These are phyloP conservation scores for Corythaixoides concolor DNA, from an alignment of 2,113 vertebrate genomes.

Conservation along the genomic window DNA sequence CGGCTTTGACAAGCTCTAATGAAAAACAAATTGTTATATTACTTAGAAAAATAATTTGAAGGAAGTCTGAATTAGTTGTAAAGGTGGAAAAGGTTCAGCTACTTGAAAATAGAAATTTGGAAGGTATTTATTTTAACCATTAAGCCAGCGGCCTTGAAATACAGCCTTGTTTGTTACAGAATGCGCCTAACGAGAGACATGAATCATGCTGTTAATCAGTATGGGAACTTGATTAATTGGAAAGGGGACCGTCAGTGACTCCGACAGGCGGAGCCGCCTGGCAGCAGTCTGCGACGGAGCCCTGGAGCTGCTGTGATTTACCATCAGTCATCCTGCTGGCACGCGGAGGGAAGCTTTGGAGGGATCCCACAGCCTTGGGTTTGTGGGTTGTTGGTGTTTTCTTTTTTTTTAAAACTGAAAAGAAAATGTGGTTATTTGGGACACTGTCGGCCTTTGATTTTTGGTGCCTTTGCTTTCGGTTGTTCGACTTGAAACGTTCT, in stretches of 20 bases:
- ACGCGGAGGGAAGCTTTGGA: not conserved
- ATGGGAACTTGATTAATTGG: constrained; percentile 65
- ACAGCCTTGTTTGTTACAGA: constrained; percentile 49
- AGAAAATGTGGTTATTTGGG: not conserved
- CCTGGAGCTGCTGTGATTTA: not conserved
- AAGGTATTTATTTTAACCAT: constrained; percentile 60
- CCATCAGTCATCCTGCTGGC: not conserved
- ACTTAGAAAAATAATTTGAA: constrained; percentile 69
- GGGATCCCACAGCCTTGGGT: not conserved
- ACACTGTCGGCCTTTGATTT: fast-evolving
- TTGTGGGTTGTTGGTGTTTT: not conserved
- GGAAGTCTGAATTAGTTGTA: constrained; percentile 62
- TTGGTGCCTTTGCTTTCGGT: not conserved
- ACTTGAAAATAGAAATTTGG: constrained; percentile 54
- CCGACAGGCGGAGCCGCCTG: constrained; percentile 10
- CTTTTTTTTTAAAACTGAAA: not conserved
- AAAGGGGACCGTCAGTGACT: not conserved
- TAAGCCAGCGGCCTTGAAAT: constrained; percentile 43
- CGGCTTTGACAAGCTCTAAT: constrained; percentile 64
- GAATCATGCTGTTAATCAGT: constrained; percentile 66
- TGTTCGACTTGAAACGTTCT: not conserved
- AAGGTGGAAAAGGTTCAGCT: constrained; percentile 63
- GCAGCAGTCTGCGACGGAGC: not conserved
- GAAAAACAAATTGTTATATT: constrained; percentile 71
- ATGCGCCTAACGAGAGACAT: constrained; percentile 29